Percentiles rank a stretch among this genome's conserved stretches.
Evolutionary conservation across 2,888 invertebrate species (phyloP).

Genomic region (Spisula solida): DNA sequence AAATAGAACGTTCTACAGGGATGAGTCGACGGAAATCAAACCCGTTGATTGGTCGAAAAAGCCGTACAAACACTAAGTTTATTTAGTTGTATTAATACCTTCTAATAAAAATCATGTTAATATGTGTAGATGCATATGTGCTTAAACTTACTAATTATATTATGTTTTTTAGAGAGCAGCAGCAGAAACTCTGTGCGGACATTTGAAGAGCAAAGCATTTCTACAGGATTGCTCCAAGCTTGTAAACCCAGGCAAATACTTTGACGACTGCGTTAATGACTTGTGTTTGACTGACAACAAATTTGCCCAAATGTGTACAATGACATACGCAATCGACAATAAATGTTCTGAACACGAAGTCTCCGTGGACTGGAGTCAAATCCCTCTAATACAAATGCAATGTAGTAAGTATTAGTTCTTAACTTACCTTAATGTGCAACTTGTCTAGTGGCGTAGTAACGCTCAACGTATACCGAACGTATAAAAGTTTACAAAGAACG

Average conservation of each 20-base stretch:
- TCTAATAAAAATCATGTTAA: too few species aligned
- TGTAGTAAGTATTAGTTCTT: background rate
- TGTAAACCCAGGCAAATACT: background rate
- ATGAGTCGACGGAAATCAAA: too few species aligned
- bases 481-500: too few species aligned
- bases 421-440: too few species aligned
- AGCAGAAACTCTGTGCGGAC: background rate
- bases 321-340: slow-evolving; percentile 31
- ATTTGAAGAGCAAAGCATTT: background rate
- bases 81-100: too few species aligned
- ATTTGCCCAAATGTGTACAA: slow-evolving; percentile 27
- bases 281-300: background rate
- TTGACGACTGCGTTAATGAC: background rate
- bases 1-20: too few species aligned
- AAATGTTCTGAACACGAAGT: background rate
- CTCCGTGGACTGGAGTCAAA: background rate
- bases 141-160: background rate
- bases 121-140: too few species aligned
- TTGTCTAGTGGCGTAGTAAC: too few species aligned
- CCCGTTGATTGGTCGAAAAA: too few species aligned
- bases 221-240: background rate
- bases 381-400: background rate
- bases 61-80: too few species aligned
- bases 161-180: background rate
- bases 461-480: too few species aligned